Evolutionary conservation across 2,113 vertebrate species (phyloP).

Genomic region (Genyomyrus donnyi): DNA sequence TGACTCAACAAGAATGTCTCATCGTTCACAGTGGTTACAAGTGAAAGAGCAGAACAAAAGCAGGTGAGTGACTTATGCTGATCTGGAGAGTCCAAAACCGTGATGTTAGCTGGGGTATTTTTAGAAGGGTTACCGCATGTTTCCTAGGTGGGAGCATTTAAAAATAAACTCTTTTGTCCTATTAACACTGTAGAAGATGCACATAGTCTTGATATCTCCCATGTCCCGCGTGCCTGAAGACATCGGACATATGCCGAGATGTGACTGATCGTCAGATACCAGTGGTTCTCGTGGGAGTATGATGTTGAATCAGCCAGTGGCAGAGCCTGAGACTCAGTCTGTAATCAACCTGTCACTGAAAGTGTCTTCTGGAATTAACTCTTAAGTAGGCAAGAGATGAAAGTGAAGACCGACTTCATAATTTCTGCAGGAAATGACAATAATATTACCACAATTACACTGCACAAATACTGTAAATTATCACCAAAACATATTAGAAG

Average conservation of each 20-base stretch:
- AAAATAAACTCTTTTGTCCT: conserved; percentile 10
- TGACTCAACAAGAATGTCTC: conserved; percentile 23
- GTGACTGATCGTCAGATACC: not conserved
- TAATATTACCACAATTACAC: not conserved
- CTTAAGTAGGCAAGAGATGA: not conserved
- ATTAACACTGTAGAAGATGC: not conserved
- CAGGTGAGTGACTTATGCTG: not conserved
- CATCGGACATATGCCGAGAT: not conserved
- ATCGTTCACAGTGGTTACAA: conserved; percentile 23
- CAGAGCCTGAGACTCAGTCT: conserved; percentile 26
- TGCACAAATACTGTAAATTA: not conserved
- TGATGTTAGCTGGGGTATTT: conserved; percentile 16
- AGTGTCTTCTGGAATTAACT: not conserved
- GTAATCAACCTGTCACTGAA: not conserved
- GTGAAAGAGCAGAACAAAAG: conserved; percentile 3
- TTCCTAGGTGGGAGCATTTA: conserved; percentile 2
- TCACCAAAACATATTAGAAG: not conserved
- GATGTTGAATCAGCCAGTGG: not conserved
- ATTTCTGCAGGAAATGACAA: not conserved
- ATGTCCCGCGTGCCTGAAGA: conserved; percentile 5
- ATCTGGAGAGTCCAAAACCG: conserved; percentile 1
- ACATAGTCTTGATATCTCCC: not conserved
- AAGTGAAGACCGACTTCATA: not conserved
- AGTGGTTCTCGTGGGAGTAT: not conserved
- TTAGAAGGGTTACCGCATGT: conserved; percentile 13